Percentiles rank a stretch among this genome's conserved stretches.
Conservation (phyloP, 2,888 invertebrate species). For the Phortica magna region DNA sequence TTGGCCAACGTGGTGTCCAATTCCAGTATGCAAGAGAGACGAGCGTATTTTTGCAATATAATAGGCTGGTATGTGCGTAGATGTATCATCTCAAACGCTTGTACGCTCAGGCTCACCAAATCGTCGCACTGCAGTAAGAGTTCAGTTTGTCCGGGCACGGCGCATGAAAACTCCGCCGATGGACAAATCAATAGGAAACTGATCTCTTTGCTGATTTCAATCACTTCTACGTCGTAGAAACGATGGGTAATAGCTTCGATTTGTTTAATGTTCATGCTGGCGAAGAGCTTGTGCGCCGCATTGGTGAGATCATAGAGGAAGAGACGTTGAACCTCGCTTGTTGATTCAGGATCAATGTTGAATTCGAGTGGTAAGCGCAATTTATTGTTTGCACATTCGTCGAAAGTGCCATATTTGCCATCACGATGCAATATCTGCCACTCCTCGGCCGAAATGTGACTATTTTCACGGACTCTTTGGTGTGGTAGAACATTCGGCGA, state of each 20-base stretch:
- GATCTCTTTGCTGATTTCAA: constrained; percentile 93
- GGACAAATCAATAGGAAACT: constrained; percentile 96
- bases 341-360: constrained; percentile 78
- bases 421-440: constrained; percentile 92
- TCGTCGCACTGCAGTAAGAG: constrained; percentile 91
- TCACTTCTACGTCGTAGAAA: constrained; percentile 94
- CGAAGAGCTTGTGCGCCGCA: constrained; percentile 86
- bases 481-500: constrained; percentile 97
- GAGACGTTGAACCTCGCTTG: constrained; percentile 88
- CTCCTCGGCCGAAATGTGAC: constrained; percentile 97
- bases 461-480: constrained; percentile 94
- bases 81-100: constrained; percentile 97
- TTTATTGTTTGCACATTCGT: constrained; percentile 48
- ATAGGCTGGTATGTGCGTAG: constrained; percentile 95
- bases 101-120: constrained; percentile 92
- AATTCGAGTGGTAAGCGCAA: constrained; percentile 69
- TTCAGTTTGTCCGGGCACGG: constrained; percentile 92
- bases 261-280: constrained; percentile 87
- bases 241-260: constrained; percentile 87
- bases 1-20: constrained; percentile 94
- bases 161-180: constrained; percentile 94
- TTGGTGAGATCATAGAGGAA: constrained; percentile 88
- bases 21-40: constrained; percentile 95
- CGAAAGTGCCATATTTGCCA: constrained; percentile 67
- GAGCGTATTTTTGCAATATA: constrained; percentile 93